Conservation (phyloP, 2,888 invertebrate species). For the Actias luna region DNA sequence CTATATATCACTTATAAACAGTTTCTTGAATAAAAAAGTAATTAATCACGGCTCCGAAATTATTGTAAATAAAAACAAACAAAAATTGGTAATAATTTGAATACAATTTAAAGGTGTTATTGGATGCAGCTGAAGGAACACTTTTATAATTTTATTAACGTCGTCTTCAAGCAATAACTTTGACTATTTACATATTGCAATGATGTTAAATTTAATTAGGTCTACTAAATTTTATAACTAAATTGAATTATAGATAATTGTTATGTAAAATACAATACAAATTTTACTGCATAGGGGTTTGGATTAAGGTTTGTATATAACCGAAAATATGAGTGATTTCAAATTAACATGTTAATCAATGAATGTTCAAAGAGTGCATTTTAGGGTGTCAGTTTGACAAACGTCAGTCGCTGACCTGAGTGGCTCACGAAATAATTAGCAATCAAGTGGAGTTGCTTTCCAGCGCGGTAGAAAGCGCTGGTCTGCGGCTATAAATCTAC, state of each 20-base stretch:
- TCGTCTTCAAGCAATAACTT: not conserved
- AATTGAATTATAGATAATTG: not conserved
- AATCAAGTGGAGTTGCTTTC: conserved; percentile 29
- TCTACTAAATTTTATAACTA: not conserved
- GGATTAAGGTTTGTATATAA: not conserved
- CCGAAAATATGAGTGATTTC: not conserved
- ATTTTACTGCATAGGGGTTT: not conserved
- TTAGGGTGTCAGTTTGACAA: not conserved
- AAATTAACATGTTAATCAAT: not conserved
- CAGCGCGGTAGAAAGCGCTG: conserved; percentile 68
- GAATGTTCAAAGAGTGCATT: not conserved
- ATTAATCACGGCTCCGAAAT: not conserved
- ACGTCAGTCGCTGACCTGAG: conserved; percentile 8
- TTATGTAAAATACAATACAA: not conserved
- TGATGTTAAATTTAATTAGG: not conserved
- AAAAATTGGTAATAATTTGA: too few species aligned
- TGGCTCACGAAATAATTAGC: conserved; percentile 22
- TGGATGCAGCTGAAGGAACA: too few species aligned
- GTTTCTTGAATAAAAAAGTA: not conserved
- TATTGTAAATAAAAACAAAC: not conserved
- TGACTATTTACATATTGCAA: not conserved
- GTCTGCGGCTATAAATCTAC: conserved; percentile 65
- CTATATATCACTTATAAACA: not conserved
- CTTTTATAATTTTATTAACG: too few species aligned
- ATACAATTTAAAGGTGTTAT: too few species aligned